These are phyloP conservation scores for Chrysemys picta DNA, from an alignment of 2,113 vertebrate species.

Conservation along the genomic window DNA sequence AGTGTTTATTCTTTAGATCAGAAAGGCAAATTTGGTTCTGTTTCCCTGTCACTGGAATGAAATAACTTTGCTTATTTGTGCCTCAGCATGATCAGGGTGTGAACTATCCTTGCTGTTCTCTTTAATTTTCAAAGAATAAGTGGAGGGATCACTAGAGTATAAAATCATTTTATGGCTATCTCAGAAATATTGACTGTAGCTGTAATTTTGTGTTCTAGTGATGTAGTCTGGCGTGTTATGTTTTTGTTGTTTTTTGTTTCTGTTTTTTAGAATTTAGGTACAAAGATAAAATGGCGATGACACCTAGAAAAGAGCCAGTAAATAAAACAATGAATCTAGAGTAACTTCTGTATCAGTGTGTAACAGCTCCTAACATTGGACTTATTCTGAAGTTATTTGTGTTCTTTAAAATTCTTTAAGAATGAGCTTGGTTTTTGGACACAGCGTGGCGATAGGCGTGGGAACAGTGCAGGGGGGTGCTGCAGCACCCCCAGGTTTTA, in stretches of 20 bases:
- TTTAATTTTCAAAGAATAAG: neutral
- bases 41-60: neutral
- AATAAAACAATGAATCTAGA: neutral
- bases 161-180: neutral
- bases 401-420: neutral
- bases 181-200: neutral
- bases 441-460: neutral
- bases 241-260: neutral
- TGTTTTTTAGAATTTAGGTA: neutral
- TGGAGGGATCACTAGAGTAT: neutral
- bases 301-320: neutral
- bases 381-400: neutral
- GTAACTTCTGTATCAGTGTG: neutral
- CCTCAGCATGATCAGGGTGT: neutral
- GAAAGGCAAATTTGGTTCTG: neutral
- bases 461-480: too few relatives aligned
- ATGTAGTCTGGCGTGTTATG: neutral
- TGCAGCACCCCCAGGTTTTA: too few relatives aligned
- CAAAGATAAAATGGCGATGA: neutral
- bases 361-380: neutral
- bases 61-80: neutral
- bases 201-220: neutral
- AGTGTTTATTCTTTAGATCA: neutral
- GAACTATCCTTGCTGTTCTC: neutral
- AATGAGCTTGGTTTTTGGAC: neutral